These are phyloP conservation scores for Tetraneura akinire DNA, from an alignment of 1,140 invertebrate genomes.

Conservation along the genomic window DNA sequence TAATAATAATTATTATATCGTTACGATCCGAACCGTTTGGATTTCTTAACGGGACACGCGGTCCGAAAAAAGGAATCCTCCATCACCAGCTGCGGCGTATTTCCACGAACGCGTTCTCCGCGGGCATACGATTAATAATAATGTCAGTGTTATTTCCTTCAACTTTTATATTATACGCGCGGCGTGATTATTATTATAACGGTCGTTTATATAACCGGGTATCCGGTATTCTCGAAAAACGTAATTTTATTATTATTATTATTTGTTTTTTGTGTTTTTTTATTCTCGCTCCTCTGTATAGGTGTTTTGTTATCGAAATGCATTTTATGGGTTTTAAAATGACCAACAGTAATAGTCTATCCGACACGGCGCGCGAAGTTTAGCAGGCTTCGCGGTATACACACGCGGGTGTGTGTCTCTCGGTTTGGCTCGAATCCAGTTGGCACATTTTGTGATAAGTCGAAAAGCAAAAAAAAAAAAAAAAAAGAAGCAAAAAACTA, in stretches of 20 bases:
- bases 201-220: neutral
- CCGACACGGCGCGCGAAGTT: neutral
- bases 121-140: too few relatives aligned
- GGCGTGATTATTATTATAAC: neutral
- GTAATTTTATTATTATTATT: neutral
- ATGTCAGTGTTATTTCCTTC: neutral
- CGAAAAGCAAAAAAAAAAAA: neutral
- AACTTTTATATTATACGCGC: neutral
- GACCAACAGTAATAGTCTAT: slow-evolving; percentile 37
- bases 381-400: neutral
- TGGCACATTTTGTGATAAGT: neutral
- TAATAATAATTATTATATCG: too few relatives aligned
- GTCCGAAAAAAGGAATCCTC: too few relatives aligned
- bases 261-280: neutral
- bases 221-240: neutral
- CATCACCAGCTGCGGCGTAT: too few relatives aligned
- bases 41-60: too few relatives aligned
- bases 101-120: too few relatives aligned
- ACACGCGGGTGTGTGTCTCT: slow-evolving; percentile 19
- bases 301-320: neutral
- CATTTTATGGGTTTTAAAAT: slow-evolving; percentile 46
- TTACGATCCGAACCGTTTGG: too few relatives aligned
- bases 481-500: neutral
- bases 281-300: neutral
- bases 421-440: slow-evolving; percentile 38